A percentile compares a stretch with the other conserved stretches of the same genome.
phyloP scores from a whole-genome alignment of 2,113 vertebrate genomes.

The Myiozetetes cayanensis region DNA sequence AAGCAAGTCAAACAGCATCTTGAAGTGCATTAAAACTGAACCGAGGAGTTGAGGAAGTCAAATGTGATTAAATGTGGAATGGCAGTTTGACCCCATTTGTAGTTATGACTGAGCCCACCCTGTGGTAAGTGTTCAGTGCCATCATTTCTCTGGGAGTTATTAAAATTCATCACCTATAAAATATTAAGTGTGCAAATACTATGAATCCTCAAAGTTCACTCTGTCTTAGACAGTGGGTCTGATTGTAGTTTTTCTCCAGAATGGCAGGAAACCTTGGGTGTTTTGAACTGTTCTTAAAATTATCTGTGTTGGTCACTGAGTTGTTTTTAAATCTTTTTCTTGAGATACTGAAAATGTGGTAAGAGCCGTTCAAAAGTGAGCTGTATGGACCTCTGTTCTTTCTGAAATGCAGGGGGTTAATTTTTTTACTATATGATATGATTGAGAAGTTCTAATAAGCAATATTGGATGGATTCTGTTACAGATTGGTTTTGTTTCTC shows the following conservation, averaged over 20 bases:
- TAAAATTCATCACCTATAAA: slow-evolving; percentile 24
- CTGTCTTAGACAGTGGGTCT: not conserved
- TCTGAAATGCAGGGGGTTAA: not conserved
- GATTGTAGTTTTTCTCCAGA: not conserved
- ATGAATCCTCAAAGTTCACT: not conserved
- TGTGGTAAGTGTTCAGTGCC: not conserved
- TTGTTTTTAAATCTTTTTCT: not conserved
- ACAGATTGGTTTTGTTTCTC: not conserved
- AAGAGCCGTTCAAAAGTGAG: not conserved
- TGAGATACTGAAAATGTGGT: not conserved
- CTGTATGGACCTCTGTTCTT: not conserved
- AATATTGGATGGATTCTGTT: not conserved
- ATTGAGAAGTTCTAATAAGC: not conserved
- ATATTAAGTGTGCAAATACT: not conserved
- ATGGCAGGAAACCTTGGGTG: not conserved
- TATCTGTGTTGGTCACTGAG: not conserved
- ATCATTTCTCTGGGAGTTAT: not conserved
- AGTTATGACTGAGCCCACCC: not conserved
- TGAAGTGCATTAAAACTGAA: not conserved
- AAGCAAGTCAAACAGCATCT: not conserved
- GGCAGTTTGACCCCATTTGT: slow-evolving; percentile 2
- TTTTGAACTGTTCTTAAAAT: not conserved
- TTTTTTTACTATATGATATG: not conserved
- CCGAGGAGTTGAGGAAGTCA: not conserved
- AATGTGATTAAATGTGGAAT: not conserved